phyloP scores from a whole-genome alignment of 2,113 vertebrate genomes.

The Forbesichthys agassizii region DNA sequence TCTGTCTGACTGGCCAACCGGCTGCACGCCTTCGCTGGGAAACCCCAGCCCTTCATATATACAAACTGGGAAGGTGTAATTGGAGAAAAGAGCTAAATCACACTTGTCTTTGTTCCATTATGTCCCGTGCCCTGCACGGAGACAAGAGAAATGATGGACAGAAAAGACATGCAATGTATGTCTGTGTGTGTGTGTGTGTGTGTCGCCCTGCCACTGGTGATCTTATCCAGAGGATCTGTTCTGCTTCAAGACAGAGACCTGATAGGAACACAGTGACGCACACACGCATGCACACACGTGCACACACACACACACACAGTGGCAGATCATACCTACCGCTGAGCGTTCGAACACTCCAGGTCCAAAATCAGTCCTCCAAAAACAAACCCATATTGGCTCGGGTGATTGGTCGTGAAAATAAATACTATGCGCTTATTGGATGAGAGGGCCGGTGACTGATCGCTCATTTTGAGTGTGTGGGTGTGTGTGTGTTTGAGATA shows the following conservation, averaged over 20 bases:
- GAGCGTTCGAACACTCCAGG: slow-evolving; percentile 52
- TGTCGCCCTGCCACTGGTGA: slow-evolving; percentile 65
- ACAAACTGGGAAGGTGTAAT: slow-evolving; percentile 41
- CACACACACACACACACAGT: slow-evolving; percentile 20
- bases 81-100: slow-evolving; percentile 28
- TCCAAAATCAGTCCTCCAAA: slow-evolving; percentile 69
- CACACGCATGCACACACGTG: slow-evolving; percentile 64
- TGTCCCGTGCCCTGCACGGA: slow-evolving; percentile 34
- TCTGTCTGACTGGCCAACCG: neutral
- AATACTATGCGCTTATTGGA: slow-evolving; percentile 45
- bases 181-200: slow-evolving; percentile 17
- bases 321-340: slow-evolving; percentile 69
- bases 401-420: slow-evolving; percentile 66
- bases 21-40: slow-evolving; percentile 19
- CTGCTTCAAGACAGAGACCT: slow-evolving; percentile 64
- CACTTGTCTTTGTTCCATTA: slow-evolving; percentile 54
- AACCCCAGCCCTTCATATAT: slow-evolving; percentile 27
- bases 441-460: neutral
- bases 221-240: slow-evolving; percentile 75
- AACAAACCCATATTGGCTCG: slow-evolving; percentile 59
- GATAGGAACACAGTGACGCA: slow-evolving; percentile 61
- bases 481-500: neutral
- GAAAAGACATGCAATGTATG: slow-evolving; percentile 39
- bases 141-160: slow-evolving; percentile 30
- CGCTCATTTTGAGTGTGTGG: neutral